Evolutionary conservation across 2,888 invertebrate species (phyloP), one percentile per base, ranked within the genome.

Genomic region (Selenia dentaria): DNA sequence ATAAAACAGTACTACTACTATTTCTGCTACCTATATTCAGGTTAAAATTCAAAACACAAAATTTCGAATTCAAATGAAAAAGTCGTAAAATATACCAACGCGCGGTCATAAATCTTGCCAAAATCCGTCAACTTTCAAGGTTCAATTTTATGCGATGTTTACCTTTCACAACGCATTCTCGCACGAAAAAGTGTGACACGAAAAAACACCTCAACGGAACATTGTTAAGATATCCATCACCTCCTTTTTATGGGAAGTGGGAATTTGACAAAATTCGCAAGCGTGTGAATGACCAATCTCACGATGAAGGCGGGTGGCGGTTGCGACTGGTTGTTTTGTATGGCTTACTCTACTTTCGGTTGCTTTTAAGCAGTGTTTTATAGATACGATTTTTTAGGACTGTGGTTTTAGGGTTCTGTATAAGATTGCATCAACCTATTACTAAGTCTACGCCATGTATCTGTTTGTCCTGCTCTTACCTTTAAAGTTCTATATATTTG

Each of bases 351-450:
- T 22, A 54, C 41, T 51, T 37, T 49, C 33, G 39, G 29, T 55
- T 50, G 54, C 58, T 63, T 59, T 64, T 66, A 67, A 59, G 49
- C 45, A 43, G 41, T 56, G 53, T 53, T n/a, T n/a, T n/a, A n/a
- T n/a, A n/a, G n/a, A n/a, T n/a, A n/a, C n/a, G n/a, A n/a, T n/a
- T n/a, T n/a, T n/a, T n/a, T n/a, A n/a, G n/a, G n/a, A n/a, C n/a
- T n/a, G n/a, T n/a, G n/a, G n/a, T n/a, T n/a, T n/a, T n/a, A n/a
- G n/a, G n/a, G n/a, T n/a, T n/a, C n/a, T n/a, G n/a, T n/a, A n/a
- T n/a, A n/a, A n/a, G n/a, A n/a, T n/a, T n/a, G n/a, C n/a, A n/a
- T n/a, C n/a, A n/a, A n/a, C n/a, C n/a, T n/a, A n/a, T n/a, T n/a
- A n/a, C n/a, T n/a, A n/a, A n/a, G n/a, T n/a, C n/a, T n/a, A n/a